Percentiles rank a stretch among this genome's conserved stretches.
Evolutionary conservation across 2,797 vertebrate species (phyloP).

Genomic region (Pangasius djambal): DNA sequence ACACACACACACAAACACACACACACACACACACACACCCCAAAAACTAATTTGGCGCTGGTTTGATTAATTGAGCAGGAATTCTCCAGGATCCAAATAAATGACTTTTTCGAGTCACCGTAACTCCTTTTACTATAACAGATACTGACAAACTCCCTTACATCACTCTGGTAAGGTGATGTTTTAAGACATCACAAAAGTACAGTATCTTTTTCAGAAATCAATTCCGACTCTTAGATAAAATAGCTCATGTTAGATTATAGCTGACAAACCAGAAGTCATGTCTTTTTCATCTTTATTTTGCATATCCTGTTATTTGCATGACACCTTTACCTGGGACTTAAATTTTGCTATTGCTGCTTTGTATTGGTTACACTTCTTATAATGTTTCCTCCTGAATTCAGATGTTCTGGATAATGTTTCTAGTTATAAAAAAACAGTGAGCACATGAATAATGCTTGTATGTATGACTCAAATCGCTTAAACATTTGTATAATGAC

Average conservation of each 20-base stretch:
- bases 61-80: background rate
- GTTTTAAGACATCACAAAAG: background rate
- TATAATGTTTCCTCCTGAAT: background rate
- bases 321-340: background rate
- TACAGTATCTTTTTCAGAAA: background rate
- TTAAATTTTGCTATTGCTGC: background rate
- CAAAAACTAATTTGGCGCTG: background rate
- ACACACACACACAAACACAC: background rate
- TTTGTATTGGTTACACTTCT: background rate
- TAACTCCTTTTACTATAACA: background rate
- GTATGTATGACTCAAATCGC: background rate
- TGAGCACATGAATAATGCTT: background rate
- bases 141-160: background rate
- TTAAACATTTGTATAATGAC: background rate
- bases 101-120: background rate
- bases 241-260: background rate
- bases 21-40: background rate
- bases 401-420: background rate
- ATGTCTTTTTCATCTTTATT: background rate
- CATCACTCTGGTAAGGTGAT: background rate
- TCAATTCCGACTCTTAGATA: no score
- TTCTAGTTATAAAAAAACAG: background rate
- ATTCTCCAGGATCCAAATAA: background rate
- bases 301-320: constrained; percentile 2
- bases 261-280: background rate